Percentiles rank a stretch among this genome's conserved stretches.
These are phyloP conservation scores for Acomys russatus DNA, from an alignment of 2,797 vertebrate species.

Conservation along the genomic window DNA sequence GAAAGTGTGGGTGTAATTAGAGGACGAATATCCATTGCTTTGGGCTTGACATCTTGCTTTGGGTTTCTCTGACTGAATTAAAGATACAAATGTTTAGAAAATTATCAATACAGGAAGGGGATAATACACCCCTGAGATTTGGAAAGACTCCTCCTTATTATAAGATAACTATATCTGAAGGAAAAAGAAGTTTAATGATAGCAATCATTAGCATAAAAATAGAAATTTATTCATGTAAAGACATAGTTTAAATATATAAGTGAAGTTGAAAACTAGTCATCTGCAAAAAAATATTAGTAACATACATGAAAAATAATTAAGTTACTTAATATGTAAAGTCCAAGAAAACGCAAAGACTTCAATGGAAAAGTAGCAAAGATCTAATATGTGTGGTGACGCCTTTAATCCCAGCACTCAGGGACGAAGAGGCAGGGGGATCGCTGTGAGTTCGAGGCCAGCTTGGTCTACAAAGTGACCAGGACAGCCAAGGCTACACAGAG, in stretches of 20 bases:
- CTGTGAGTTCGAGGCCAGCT: no score
- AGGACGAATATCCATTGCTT: not conserved
- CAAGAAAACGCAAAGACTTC: not conserved
- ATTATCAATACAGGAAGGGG: not conserved
- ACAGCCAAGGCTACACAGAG: no score
- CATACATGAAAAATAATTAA: not conserved
- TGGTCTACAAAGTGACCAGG: no score
- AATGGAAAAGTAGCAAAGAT: slow-evolving; percentile 24
- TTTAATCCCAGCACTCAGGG: no score
- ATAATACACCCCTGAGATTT: not conserved
- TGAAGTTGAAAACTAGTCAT: slow-evolving; percentile 26
- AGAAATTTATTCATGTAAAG: slow-evolving; percentile 9
- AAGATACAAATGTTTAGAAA: slow-evolving; percentile 35
- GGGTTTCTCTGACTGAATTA: not conserved
- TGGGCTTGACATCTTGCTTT: not conserved
- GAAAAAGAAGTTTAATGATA: not conserved
- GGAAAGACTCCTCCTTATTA: not conserved
- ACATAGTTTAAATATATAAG: not conserved
- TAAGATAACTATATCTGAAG: not conserved
- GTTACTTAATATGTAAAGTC: not conserved
- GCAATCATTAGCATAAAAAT: not conserved
- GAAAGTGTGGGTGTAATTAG: not conserved
- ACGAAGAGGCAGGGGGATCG: no score
- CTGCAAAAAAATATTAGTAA: not conserved
- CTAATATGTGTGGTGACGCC: not conserved